Evolutionary conservation across 2,113 vertebrate species (phyloP).

Genomic region (Myrmecobius fasciatus): DNA sequence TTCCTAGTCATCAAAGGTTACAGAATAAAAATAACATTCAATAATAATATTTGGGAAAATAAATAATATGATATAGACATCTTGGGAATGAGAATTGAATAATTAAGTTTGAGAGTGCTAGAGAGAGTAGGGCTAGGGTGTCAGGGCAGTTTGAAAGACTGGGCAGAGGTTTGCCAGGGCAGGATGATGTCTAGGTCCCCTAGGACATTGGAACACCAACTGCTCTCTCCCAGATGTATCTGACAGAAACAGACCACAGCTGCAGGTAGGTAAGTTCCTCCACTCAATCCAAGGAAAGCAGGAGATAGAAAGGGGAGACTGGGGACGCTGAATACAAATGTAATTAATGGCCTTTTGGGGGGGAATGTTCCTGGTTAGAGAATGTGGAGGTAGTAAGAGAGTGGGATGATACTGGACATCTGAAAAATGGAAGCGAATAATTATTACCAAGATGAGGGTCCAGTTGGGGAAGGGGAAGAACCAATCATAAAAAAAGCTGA

Average conservation of each 20-base stretch:
- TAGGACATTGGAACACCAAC: background rate
- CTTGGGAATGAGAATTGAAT: background rate
- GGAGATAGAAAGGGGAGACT: background rate
- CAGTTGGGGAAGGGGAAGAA: background rate
- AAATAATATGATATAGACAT: background rate
- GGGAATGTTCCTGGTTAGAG: conserved; percentile 4
- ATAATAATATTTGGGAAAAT: background rate
- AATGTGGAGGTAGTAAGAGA: background rate
- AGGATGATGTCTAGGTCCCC: background rate
- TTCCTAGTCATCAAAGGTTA: background rate
- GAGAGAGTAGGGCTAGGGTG: background rate
- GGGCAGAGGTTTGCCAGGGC: background rate
- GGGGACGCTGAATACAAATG: background rate
- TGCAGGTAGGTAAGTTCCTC: background rate
- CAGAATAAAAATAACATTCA: background rate
- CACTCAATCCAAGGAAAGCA: background rate
- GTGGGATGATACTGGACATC: background rate
- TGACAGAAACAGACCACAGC: background rate
- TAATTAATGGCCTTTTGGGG: background rate
- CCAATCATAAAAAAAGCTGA: background rate
- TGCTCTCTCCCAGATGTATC: background rate
- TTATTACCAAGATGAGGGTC: background rate
- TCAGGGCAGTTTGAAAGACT: too few species aligned
- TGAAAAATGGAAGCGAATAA: background rate
- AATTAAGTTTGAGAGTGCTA: background rate